phyloP scores from a whole-genome alignment of 2,113 vertebrate genomes.

The Rhinoptilus africanus region DNA sequence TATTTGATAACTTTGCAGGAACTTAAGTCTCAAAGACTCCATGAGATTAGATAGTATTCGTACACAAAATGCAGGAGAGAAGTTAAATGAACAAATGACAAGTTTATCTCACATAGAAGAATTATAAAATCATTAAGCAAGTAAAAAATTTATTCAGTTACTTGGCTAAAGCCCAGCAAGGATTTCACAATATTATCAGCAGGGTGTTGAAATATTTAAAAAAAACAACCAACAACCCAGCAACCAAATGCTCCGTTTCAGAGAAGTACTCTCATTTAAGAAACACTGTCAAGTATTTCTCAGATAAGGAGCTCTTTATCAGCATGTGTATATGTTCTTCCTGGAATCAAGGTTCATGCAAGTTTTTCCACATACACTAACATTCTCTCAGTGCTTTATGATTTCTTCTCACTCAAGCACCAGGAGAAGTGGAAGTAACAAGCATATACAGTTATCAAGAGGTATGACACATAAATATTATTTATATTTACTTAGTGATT shows the following conservation, averaged over 20 bases:
- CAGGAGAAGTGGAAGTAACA: not conserved
- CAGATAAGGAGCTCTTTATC: slow-evolving; percentile 38
- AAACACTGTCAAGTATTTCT: not conserved
- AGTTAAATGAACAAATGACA: not conserved
- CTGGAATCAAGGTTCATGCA: not conserved
- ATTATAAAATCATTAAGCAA: slow-evolving; percentile 46
- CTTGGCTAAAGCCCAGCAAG: slow-evolving; percentile 25
- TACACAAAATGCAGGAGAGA: not conserved
- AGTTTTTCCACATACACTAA: not conserved
- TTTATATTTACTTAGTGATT: not conserved
- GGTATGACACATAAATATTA: not conserved
- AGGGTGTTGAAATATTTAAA: slow-evolving; percentile 36
- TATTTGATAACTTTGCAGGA: not conserved
- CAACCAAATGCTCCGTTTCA: not conserved
- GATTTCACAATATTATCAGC: slow-evolving; percentile 40
- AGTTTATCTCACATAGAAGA: not conserved
- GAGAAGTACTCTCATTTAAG: not conserved
- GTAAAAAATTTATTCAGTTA: slow-evolving; percentile 20
- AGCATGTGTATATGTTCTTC: not conserved
- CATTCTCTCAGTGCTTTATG: not conserved
- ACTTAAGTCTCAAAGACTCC: not conserved
- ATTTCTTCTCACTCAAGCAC: not conserved
- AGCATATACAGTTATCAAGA: not conserved
- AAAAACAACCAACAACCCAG: not conserved
- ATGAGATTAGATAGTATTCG: not conserved